phyloP scores from a whole-genome alignment of 2,888 invertebrate genomes.

The Notocelia uddmanniana region DNA sequence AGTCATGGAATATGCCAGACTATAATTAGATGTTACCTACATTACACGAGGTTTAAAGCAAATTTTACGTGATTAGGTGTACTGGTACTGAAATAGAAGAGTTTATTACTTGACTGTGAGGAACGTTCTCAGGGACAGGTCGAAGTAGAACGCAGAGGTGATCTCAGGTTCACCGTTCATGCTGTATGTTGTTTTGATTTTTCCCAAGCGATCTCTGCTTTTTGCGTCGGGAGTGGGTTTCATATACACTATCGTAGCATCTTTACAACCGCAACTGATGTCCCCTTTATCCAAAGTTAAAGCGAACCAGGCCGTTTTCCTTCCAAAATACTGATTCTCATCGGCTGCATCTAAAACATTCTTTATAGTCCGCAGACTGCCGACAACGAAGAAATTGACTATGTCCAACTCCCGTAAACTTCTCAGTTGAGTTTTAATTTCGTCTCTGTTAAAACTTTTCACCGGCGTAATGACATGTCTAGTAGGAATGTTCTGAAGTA shows the following conservation, averaged over 20 bases:
- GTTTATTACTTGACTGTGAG: conserved; percentile 89
- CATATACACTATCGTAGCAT: conserved; percentile 91
- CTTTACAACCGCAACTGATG: conserved; percentile 90
- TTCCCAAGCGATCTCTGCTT: conserved; percentile 89
- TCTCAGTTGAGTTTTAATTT: conserved; percentile 89
- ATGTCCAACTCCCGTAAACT: conserved; percentile 93
- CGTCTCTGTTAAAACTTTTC: conserved; percentile 85
- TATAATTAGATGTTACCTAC: conserved; percentile 73
- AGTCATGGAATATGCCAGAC: conserved; percentile 74
- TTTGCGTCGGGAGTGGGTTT: conserved; percentile 89
- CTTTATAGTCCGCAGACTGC: conserved; percentile 89
- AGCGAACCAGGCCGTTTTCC: conserved; percentile 95
- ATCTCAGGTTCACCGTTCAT: conserved; percentile 91
- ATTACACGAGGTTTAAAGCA: conserved; percentile 65
- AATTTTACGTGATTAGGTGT: conserved; percentile 58
- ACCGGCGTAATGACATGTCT: conserved; percentile 93
- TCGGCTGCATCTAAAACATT: conserved; percentile 90
- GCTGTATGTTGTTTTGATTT: conserved; percentile 90
- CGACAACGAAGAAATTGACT: conserved; percentile 95
- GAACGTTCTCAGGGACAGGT: conserved; percentile 91
- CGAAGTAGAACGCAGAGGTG: conserved; percentile 95
- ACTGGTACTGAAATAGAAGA: conserved; percentile 66
- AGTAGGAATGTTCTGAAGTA: conserved; percentile 95
- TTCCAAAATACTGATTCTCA: conserved; percentile 91
- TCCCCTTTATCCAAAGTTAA: conserved; percentile 91